Evolutionary conservation across 2,888 invertebrate species (phyloP).

Genomic region (Heliothis peltigera): DNA sequence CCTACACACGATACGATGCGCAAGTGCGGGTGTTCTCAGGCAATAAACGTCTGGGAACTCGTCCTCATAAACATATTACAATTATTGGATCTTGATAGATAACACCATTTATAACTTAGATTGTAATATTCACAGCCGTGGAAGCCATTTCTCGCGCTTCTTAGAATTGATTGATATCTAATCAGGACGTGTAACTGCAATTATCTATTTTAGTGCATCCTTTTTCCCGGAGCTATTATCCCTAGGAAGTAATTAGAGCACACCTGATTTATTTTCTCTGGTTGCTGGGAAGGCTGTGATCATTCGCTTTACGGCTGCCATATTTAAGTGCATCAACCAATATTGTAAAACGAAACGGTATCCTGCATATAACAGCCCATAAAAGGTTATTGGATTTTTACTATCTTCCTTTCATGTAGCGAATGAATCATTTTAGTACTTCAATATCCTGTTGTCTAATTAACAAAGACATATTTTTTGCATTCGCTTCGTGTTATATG

Average conservation of each 20-base stretch:
- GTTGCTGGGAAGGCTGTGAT: constrained; percentile 4
- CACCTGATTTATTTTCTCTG: constrained; percentile 26
- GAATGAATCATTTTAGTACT: neutral
- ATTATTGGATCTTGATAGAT: constrained; percentile 50
- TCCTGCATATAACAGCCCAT: constrained; percentile 9
- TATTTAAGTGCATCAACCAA: constrained; percentile 24
- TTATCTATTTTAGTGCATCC: constrained; percentile 60
- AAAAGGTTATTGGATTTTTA: constrained; percentile 17
- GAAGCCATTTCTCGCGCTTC: constrained; percentile 18
- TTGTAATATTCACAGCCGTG: constrained; percentile 46
- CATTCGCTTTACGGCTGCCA: constrained; percentile 19
- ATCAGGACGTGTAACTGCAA: constrained; percentile 40
- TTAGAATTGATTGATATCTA: constrained; percentile 49
- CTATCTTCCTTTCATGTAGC: neutral
- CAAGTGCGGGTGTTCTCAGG: constrained; percentile 41
- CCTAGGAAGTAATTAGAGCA: constrained; percentile 53
- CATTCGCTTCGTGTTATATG: neutral
- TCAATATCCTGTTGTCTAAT: neutral
- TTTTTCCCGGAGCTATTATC: constrained; percentile 36
- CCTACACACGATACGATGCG: constrained; percentile 32
- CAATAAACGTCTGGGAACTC: constrained; percentile 54
- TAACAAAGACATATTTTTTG: neutral
- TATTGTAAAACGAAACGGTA: constrained; percentile 23
- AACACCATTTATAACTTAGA: constrained; percentile 51
- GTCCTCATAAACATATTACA: constrained; percentile 60